Base-by-base conservation (phyloP, 2,888 invertebrate genomes). In the Brachypterus glaber region DNA sequence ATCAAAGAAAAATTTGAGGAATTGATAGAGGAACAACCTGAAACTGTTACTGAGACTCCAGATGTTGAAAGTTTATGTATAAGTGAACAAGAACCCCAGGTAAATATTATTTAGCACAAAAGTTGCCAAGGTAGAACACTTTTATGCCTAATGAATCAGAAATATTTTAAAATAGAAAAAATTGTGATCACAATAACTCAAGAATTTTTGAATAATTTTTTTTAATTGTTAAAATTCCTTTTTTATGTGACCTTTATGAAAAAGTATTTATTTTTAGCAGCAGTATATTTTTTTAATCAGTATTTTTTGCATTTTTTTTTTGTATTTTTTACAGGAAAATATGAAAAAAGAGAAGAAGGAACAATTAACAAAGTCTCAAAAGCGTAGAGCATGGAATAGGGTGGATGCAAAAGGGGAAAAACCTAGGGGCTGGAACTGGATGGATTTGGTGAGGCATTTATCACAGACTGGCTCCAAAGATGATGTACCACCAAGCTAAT, bases 381-480 rank as follows among this genome's bases (percentile, higher is more conserved):
- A 95, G 62, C 73, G 92, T 8, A 74, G 83, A 41, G 82, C 85
- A 57, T 90, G 88, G 83, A 89, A 90, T 60, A 75, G 79, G 38
- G 76, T 87, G 1, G 90, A 90, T 62, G 69, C 70, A 0, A 70
- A 73, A 13, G 92, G 91, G 1, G 92, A 93, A 58, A 77, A 75
- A 47, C 84, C 88, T 0, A 69, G 95, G 17, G 96, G 96, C 0
- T 90, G 82, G 77, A 80, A 96, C 68, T 96, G 96, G 95, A 80
- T 95, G 7, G 95, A 95, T 60, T 79, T 96, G 44, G 82, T 96
- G n/a, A 91, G 89, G 64, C 96, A 96, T 68, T 73, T 96, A 40
- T 88, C 89, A 7, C 93, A 93, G 61, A 81, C 81, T 35, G 77
- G 74, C 43, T 67, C 67, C 30, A 71, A 74, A 55, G 66, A 67